Evolutionary conservation across 2,888 invertebrate genomes (phyloP).

Genomic region (Salpingus planirostris): DNA sequence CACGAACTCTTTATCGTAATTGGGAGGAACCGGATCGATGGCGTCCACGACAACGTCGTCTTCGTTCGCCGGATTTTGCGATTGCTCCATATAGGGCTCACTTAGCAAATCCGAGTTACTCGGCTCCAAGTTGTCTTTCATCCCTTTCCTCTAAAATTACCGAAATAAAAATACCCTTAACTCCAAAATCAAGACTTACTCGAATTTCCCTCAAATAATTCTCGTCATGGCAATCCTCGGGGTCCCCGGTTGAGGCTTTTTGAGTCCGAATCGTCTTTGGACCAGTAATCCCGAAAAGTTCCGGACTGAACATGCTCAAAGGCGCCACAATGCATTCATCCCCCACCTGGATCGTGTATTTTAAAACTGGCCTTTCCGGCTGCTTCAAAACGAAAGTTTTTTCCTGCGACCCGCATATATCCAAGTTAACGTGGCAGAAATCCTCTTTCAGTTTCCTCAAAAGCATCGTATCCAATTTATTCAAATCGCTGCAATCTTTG

Average conservation of each 20-base stretch:
- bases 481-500: conserved; percentile 64
- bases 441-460: conserved; percentile 80
- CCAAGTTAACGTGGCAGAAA: conserved; percentile 84
- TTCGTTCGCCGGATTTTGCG: conserved; percentile 47
- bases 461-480: conserved; percentile 68
- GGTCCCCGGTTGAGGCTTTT: conserved; percentile 61
- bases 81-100: conserved; percentile 46
- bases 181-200: conserved; percentile 34
- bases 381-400: conserved; percentile 68
- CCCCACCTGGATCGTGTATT: conserved; percentile 73
- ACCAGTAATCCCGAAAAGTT: conserved; percentile 79
- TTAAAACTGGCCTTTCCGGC: conserved; percentile 56
- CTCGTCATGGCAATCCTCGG: conserved; percentile 91
- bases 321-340: conserved; percentile 92
- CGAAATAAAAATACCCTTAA: neutral
- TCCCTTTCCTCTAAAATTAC: conserved; percentile 45
- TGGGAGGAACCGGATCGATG: conserved; percentile 41
- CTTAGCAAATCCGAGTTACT: conserved; percentile 38
- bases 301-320: conserved; percentile 78
- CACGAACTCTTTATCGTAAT: conserved; percentile 53
- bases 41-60: conserved; percentile 68
- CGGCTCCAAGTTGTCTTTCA: conserved; percentile 52
- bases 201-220: conserved; percentile 86
- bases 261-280: conserved; percentile 65
- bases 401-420: conserved; percentile 81